Evolutionary conservation across 2,888 invertebrate genomes (phyloP).

Genomic region (Amiota minor): DNA sequence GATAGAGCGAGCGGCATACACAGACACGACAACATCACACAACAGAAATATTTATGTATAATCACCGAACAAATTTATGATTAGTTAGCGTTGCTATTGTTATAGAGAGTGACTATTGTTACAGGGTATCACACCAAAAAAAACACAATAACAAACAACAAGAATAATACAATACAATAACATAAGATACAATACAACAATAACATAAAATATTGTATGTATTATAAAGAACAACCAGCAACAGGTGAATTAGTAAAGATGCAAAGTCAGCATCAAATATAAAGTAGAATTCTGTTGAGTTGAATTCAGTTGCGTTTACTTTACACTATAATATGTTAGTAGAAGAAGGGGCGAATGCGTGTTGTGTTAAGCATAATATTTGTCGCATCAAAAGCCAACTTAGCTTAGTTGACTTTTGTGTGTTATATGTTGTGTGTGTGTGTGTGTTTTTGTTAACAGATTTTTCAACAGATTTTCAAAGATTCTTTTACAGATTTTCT

Average conservation of each 20-base stretch:
- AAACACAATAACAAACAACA: slow-evolving; percentile 29
- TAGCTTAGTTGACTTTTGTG: no score
- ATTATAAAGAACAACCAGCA: background rate
- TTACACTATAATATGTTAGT: no score
- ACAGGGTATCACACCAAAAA: slow-evolving; percentile 33
- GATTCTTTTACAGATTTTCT: no score
- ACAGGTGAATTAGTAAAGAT: slow-evolving; percentile 41
- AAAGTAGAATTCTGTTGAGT: no score
- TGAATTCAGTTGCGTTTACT: no score
- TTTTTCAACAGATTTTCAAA: no score
- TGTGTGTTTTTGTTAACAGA: no score
- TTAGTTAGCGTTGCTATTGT: slow-evolving; percentile 50
- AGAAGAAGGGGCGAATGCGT: no score
- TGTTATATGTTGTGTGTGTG: no score
- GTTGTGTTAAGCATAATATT: background rate
- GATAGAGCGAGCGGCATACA: background rate
- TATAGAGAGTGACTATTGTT: slow-evolving; percentile 38
- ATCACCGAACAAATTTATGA: slow-evolving; percentile 65
- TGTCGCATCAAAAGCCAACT: slow-evolving; percentile 1
- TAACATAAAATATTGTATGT: background rate
- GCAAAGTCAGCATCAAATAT: no score
- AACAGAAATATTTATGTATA: slow-evolving; percentile 58
- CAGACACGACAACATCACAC: slow-evolving; percentile 50
- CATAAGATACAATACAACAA: background rate
- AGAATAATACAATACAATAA: slow-evolving; percentile 1